These are phyloP conservation scores for Eupithecia subfuscata DNA, from an alignment of 2,888 invertebrate species.

Conservation along the genomic window DNA sequence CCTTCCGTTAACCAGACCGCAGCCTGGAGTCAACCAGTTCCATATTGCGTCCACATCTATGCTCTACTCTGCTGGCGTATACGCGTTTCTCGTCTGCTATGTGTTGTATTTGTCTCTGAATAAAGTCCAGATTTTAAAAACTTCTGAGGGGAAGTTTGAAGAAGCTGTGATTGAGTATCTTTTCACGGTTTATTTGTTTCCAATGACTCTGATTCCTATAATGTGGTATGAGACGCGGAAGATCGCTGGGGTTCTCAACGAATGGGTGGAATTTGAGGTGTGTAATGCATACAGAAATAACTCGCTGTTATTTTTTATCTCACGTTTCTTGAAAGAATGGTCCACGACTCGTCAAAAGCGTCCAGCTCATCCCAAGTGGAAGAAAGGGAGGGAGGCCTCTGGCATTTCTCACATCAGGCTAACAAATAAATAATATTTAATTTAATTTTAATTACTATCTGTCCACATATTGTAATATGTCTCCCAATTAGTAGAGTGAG, in stretches of 20 bases:
- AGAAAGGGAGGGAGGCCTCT: no score
- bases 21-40: constrained; percentile 78
- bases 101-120: constrained; percentile 85
- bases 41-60: constrained; percentile 81
- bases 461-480: neutral
- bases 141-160: constrained; percentile 87
- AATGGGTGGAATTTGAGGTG: constrained; percentile 88
- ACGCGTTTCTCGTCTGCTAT: constrained; percentile 78
- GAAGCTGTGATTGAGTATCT: constrained; percentile 90
- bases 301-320: neutral
- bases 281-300: constrained; percentile 21
- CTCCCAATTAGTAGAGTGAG: no score
- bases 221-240: constrained; percentile 88
- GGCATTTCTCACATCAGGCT: no score
- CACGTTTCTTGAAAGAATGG: no score
- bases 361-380: no score
- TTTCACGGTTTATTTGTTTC: constrained; percentile 88
- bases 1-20: constrained; percentile 83
- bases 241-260: constrained; percentile 84
- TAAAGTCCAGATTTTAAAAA: constrained; percentile 85
- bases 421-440: no score
- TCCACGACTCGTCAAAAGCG: no score
- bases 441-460: neutral
- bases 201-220: constrained; percentile 85
- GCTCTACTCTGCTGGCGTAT: constrained; percentile 83